Evolutionary conservation across 30 jellyfish, hydroid and myxozoan genomes (phyloP).

Genomic region (Turritopsis rubra): DNA sequence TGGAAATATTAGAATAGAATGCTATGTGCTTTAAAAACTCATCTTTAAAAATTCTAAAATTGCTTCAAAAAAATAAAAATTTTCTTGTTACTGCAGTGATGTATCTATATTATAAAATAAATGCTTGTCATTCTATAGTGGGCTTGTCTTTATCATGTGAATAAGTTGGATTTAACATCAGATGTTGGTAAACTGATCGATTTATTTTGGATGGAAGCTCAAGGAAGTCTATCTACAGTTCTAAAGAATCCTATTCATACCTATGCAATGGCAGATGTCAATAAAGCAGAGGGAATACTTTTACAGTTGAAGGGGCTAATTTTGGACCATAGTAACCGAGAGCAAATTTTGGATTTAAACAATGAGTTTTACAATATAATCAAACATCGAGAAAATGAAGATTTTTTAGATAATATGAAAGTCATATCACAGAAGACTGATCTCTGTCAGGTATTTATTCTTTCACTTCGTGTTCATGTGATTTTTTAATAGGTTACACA

Average conservation of each 20-base stretch:
- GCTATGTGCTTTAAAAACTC: too few species aligned
- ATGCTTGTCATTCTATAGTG: conserved; percentile 14
- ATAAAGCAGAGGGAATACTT: conserved; percentile 73
- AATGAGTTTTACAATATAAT: conserved; percentile 21
- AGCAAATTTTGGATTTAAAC: background rate
- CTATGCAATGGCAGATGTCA: conserved; percentile 40
- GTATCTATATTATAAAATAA: too few species aligned
- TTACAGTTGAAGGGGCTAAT: conserved; percentile 38
- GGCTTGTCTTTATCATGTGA: conserved; percentile 31
- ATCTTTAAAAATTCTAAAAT: too few species aligned
- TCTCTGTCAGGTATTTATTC: conserved; percentile 59
- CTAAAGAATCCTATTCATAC: conserved; percentile 47
- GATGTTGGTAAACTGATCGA: conserved; percentile 37
- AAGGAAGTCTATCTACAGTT: conserved; percentile 47
- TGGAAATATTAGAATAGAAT: too few species aligned
- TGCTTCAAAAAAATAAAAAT: too few species aligned
- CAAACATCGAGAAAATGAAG: background rate
- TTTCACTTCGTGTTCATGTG: background rate
- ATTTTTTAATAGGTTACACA: background rate
- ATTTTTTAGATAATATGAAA: background rate
- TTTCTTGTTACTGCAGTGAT: too few species aligned
- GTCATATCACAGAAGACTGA: conserved; percentile 44
- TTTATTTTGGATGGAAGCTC: conserved; percentile 79
- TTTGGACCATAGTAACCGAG: background rate
- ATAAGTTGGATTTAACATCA: conserved; percentile 3